A percentile compares a stretch with the other conserved stretches of the same genome.
These are phyloP conservation scores for Patella pellucida DNA, from an alignment of 2,888 invertebrate genomes.

Conservation along the genomic window DNA sequence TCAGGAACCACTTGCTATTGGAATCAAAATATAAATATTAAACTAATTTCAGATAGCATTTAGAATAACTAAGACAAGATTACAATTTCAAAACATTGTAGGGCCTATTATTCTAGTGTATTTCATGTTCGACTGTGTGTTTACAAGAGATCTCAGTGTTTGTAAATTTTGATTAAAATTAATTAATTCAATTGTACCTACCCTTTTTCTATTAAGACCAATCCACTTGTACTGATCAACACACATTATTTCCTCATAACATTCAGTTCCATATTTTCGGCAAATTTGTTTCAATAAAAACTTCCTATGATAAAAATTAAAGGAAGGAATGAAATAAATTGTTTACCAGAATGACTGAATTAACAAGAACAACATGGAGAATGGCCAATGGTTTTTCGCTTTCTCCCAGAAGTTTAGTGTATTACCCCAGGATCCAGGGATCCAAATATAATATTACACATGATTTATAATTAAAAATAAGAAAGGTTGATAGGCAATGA, in stretches of 20 bases:
- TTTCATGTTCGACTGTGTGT: background rate
- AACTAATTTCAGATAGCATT: too few species aligned
- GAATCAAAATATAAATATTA: too few species aligned
- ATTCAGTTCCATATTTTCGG: slow-evolving; percentile 50
- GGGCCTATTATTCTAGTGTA: background rate
- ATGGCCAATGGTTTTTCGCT: too few species aligned
- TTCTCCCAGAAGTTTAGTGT: too few species aligned
- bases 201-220: background rate
- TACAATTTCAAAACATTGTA: slow-evolving; percentile 11
- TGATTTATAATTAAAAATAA: too few species aligned
- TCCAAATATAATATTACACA: background rate
- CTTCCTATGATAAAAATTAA: slow-evolving; percentile 36
- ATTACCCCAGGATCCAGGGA: background rate
- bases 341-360: background rate
- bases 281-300: slow-evolving; percentile 55
- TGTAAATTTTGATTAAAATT: background rate
- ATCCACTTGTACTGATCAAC: slow-evolving; percentile 17
- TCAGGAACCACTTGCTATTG: slow-evolving; percentile 34
- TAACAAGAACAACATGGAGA: too few species aligned
- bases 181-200: background rate
- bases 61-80: too few species aligned
- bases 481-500: too few species aligned
- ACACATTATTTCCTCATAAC: slow-evolving; percentile 37
- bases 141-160: background rate
- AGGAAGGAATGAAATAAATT: background rate